These are phyloP conservation scores for Melanotaenia trifasciata DNA, from an alignment of 2,797 vertebrate genomes.

Conservation along the genomic window DNA sequence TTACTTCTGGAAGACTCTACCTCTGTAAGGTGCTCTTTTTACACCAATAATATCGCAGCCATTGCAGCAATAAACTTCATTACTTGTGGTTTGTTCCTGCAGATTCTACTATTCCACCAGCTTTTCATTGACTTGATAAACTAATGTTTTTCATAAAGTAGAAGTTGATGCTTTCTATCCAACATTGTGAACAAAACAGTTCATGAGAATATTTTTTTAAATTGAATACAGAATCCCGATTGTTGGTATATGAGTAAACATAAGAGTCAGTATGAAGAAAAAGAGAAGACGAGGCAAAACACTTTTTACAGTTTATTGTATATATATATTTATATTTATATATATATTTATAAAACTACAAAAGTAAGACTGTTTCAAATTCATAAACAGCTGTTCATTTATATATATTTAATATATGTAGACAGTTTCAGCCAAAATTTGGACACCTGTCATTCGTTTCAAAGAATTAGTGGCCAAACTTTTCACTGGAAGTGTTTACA, in stretches of 20 bases:
- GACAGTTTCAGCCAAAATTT: slow-evolving; percentile 3
- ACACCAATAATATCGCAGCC: no score
- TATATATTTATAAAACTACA: slow-evolving; percentile 95
- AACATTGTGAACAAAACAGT: no score
- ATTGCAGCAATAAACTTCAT: no score
- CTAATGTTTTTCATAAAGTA: no score
- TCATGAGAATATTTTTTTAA: not conserved
- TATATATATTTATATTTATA: slow-evolving; percentile 81
- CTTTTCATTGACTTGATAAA: no score
- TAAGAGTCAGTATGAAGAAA: not conserved
- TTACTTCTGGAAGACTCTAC: no score
- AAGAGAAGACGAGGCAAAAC: slow-evolving; percentile 29
- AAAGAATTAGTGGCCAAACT: not conserved
- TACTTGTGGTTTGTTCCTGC: no score
- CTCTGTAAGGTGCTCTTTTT: no score
- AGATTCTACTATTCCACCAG: no score
- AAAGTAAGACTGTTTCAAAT: slow-evolving; percentile 99
- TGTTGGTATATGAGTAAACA: no score
- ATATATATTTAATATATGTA: slow-evolving; percentile 26
- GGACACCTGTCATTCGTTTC: not conserved
- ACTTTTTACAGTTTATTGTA: slow-evolving; percentile 78
- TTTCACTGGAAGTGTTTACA: not conserved
- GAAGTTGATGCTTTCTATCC: no score
- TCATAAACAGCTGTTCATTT: slow-evolving; percentile 93
- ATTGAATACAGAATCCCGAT: no score